Evolutionary conservation across 2,888 invertebrate genomes (phyloP).

Genomic region (Agonopterix heracliana): DNA sequence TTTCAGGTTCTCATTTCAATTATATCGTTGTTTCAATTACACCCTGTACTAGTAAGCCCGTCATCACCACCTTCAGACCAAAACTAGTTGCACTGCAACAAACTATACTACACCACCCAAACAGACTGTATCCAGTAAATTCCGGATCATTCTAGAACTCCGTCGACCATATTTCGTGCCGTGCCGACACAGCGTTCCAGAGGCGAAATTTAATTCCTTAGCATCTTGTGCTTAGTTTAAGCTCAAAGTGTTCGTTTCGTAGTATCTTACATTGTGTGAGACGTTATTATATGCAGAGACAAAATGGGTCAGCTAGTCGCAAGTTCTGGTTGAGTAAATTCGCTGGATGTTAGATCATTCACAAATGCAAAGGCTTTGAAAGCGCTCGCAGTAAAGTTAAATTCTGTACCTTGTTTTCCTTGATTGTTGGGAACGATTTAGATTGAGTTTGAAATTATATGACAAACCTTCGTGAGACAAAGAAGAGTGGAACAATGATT

Average conservation of each 20-base stretch:
- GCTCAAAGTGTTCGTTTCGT: constrained; percentile 29
- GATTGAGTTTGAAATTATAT: too few species aligned
- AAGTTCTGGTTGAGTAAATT: constrained; percentile 1
- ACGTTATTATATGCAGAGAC: constrained; percentile 15
- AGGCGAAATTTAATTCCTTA: constrained; percentile 50
- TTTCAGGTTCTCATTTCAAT: too few species aligned
- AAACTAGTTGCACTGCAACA: too few species aligned
- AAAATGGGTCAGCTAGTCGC: constrained; percentile 16
- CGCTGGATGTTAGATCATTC: not conserved
- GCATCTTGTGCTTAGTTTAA: constrained; percentile 39
- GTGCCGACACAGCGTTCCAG: constrained; percentile 32
- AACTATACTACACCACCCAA: constrained; percentile 7
- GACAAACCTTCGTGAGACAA: too few species aligned
- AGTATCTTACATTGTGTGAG: constrained; percentile 11
- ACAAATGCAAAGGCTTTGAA: not conserved
- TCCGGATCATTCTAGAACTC: constrained; percentile 23
- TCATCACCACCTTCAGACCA: too few species aligned
- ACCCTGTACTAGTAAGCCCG: too few species aligned
- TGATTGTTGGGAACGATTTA: too few species aligned
- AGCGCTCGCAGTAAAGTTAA: too few species aligned
- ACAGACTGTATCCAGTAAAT: constrained; percentile 33
- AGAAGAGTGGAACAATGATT: too few species aligned
- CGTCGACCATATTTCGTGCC: constrained; percentile 39
- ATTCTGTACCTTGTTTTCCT: too few species aligned
- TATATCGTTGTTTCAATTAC: too few species aligned